Base-by-base conservation (phyloP, 2,888 invertebrate genomes). In the Acrobasis suavella region DNA sequence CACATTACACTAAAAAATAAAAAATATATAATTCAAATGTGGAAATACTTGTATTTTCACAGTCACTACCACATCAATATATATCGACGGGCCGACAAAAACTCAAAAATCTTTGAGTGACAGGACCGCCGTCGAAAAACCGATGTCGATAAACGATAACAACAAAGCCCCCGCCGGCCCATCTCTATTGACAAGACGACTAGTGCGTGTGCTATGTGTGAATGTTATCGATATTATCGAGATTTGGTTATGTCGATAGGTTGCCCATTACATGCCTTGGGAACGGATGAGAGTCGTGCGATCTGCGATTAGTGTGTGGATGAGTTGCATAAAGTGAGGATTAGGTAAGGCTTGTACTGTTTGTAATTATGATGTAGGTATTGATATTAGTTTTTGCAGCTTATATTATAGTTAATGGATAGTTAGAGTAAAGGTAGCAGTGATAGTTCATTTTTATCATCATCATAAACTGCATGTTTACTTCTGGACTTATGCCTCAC, bases 131-230 rank as follows among this genome's bases (percentile, higher is more conserved):
- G 77, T 82, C 83, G 84, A 85, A 85, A 87, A 86, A 77, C 83
- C 86, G 85, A 88, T 88, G 85, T 87, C 88, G 88, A 89, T 86
- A 85, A 77, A 82, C 83, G 90, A 86, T 86, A 87, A 77, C 78
- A 81, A 88, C 90, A 90, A 90, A 89, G 90, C 87, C 82, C 81
- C 87, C 88, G 88, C 87, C 86, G 77, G 77, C 83, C 82, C 85
- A 86, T 82, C 86, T 83, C 87, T 89, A 89, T 84, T 86, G 88
- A 89, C 89, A 87, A 78, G 83, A 72, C 72, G 80, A 80, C 78
- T 77, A 77, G 86, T 87, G 89, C 91, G 91, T 91, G 91, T 90
- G 90, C 90, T 86, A 90, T 83, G 91, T 91, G 91, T 91, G 91
- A 91, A 91, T 91, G 87, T 83, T 91, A 91, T 92, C 91, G 86